Conservation (phyloP, 1,140 invertebrate species). For the Ceratosolen solmsi region DNA sequence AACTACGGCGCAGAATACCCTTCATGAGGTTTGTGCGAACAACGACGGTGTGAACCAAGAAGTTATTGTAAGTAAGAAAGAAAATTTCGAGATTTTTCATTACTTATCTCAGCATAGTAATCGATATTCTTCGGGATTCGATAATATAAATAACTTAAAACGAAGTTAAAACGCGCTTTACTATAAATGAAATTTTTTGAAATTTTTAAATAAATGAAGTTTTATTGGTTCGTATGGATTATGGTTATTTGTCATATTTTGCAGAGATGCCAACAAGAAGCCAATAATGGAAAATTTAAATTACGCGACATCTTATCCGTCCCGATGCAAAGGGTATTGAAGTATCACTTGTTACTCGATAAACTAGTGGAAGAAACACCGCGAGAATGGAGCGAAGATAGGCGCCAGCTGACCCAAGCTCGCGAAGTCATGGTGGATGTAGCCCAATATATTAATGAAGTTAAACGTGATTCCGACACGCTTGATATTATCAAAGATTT, state of each 20-base stretch:
- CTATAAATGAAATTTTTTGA: no score
- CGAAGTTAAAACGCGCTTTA: no score
- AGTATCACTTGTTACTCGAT: constrained; percentile 94
- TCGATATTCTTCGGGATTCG: no score
- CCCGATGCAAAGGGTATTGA: constrained; percentile 97
- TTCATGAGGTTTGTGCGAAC: constrained; percentile 83
- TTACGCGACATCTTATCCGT: constrained; percentile 95
- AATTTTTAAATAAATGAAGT: no score
- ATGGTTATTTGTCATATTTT: constrained; percentile 64
- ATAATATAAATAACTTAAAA: no score
- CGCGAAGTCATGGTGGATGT: constrained; percentile 97
- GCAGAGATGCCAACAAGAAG: constrained; percentile 91
- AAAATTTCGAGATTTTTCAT: no score
- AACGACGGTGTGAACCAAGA: constrained; percentile 76
- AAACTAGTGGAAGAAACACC: constrained; percentile 94
- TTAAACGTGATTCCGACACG: constrained; percentile 96
- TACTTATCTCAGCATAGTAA: no score
- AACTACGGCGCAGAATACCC: constrained; percentile 82
- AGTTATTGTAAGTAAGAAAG: constrained; percentile 72
- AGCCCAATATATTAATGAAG: constrained; percentile 97
- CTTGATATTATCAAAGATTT: constrained; percentile 92
- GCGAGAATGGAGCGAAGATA: constrained; percentile 86
- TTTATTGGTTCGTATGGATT: no score
- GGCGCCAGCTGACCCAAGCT: constrained; percentile 86
- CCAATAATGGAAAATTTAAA: constrained; percentile 96